A percentile compares a stretch with the other conserved stretches of the same genome.
Conservation (phyloP, 2,888 invertebrate species). For the Scotopteryx bipunctaria region DNA sequence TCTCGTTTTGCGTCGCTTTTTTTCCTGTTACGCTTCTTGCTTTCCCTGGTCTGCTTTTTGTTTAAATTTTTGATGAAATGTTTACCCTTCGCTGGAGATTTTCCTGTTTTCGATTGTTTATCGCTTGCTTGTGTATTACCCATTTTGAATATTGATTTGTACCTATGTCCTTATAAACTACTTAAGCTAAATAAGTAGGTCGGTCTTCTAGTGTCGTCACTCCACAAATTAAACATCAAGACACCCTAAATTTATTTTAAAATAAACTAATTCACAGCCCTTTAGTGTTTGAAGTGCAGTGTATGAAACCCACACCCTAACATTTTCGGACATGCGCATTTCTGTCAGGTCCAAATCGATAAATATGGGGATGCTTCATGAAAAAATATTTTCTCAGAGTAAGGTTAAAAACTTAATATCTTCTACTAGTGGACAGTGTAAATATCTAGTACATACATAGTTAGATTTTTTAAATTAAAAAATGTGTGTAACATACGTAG, state of each 20-base stretch:
- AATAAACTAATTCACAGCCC: constrained; percentile 56
- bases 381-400: constrained; percentile 15
- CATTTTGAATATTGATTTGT: constrained; percentile 57
- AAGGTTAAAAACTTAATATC: too few relatives aligned
- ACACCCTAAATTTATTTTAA: not conserved
- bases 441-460: too few relatives aligned
- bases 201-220: not conserved
- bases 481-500: too few relatives aligned
- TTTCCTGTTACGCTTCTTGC: constrained; percentile 72
- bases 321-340: constrained; percentile 49
- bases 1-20: constrained; percentile 68
- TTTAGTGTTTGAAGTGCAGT: constrained; percentile 36
- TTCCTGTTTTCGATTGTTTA: constrained; percentile 78
- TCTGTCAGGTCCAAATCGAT: constrained; percentile 42
- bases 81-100: constrained; percentile 83
- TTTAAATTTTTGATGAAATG: constrained; percentile 80
- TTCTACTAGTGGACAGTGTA: too few relatives aligned
- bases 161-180: not conserved
- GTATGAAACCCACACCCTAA: constrained; percentile 31
- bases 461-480: too few relatives aligned
- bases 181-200: not conserved
- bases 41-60: constrained; percentile 69
- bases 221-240: constrained; percentile 32
- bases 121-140: constrained; percentile 81
- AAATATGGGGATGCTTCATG: constrained; percentile 33